Evolutionary conservation across 2,113 vertebrate genomes (phyloP).

Genomic region (Galbula dea): DNA sequence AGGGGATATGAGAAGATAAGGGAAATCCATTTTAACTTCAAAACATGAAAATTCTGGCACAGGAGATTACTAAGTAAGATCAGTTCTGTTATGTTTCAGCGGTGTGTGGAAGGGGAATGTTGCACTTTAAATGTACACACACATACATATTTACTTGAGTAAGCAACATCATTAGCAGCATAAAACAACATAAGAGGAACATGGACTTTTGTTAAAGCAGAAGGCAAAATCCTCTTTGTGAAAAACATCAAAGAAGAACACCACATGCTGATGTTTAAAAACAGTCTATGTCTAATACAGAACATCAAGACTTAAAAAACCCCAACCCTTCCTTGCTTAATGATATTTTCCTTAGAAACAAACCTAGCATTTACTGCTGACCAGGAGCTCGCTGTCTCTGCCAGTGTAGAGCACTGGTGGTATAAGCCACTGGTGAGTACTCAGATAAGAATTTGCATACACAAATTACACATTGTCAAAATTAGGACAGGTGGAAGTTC

Average conservation of each 20-base stretch:
- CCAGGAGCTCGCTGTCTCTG: background rate
- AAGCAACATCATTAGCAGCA: constrained; percentile 25
- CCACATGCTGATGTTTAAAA: constrained; percentile 58
- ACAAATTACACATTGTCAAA: background rate
- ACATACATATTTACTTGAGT: background rate
- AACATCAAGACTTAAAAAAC: background rate
- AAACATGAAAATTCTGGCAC: constrained; percentile 57
- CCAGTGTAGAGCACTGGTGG: background rate
- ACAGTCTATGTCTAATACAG: constrained; percentile 11
- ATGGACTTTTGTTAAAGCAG: constrained; percentile 22
- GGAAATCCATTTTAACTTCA: constrained; percentile 70
- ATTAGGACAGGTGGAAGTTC: background rate
- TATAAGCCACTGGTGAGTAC: background rate
- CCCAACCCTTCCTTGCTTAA: background rate
- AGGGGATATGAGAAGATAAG: constrained; percentile 61
- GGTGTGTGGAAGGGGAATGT: background rate
- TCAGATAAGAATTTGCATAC: background rate
- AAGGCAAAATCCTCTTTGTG: constrained; percentile 12
- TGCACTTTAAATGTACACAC: background rate
- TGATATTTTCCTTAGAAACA: background rate
- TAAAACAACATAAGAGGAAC: background rate
- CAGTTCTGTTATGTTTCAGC: background rate
- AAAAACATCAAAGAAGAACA: constrained; percentile 54
- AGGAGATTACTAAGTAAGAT: constrained; percentile 53
- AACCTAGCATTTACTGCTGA: background rate